Percentiles rank a stretch among this genome's conserved stretches.
Conservation (phyloP, 2,113 vertebrate genomes). For the Sinocyclocheilus maitianheensis region DNA sequence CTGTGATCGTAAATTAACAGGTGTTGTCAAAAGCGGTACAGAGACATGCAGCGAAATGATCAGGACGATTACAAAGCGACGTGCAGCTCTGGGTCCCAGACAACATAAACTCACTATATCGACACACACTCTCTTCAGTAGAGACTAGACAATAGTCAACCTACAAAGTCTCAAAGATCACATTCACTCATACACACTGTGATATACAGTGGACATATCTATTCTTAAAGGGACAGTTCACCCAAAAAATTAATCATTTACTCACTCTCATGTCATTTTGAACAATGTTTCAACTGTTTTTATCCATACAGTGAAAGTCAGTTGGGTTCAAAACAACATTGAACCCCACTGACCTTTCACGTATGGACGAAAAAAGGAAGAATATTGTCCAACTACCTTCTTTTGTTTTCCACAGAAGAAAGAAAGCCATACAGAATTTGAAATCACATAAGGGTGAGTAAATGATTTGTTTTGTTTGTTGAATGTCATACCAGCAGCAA, state of each 20-base stretch:
- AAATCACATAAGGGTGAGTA: not conserved
- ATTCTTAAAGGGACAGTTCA: not conserved
- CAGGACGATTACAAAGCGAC: slow-evolving; percentile 16
- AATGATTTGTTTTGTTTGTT: not conserved
- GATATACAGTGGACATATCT: not conserved
- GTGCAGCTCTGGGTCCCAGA: not conserved
- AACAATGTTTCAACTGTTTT: not conserved
- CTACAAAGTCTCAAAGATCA: slow-evolving; percentile 2
- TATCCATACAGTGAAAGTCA: not conserved
- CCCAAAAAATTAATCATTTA: not conserved
- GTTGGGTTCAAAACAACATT: not conserved
- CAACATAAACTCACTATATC: slow-evolving; percentile 3
- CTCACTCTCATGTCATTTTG: not conserved
- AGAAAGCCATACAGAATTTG: not conserved
- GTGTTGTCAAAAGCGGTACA: slow-evolving; percentile 34
- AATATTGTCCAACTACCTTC: not conserved
- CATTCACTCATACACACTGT: not conserved
- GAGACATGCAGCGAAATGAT: slow-evolving; percentile 35
- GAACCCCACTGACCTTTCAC: not conserved
- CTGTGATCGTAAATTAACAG: slow-evolving; percentile 12
- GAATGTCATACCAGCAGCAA: not conserved
- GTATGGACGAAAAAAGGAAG: not conserved
- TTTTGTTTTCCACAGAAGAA: not conserved
- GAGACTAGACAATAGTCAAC: not conserved
- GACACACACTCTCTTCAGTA: not conserved